Conservation (phyloP, 53 echinoderm and acorn worm species). For the Paracentrotus lividus region DNA sequence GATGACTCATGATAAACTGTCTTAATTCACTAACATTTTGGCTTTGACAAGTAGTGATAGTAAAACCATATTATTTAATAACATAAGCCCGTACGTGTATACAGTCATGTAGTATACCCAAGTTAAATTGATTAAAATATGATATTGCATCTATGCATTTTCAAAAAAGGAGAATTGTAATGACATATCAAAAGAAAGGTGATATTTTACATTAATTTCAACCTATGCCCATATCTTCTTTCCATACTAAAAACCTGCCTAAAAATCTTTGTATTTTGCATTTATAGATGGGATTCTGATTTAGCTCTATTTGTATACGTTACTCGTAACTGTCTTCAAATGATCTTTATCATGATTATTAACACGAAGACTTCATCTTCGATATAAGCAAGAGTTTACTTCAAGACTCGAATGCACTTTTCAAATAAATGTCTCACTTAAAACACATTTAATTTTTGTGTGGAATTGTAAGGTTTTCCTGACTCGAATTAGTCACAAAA, state of each 20-base stretch:
- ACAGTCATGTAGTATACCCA: too few species aligned
- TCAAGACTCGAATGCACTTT: neutral
- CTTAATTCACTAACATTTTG: slow-evolving; percentile 24
- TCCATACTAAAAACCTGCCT: too few species aligned
- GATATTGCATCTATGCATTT: too few species aligned
- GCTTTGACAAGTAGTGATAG: neutral
- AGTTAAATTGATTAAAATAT: too few species aligned
- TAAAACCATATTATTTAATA: neutral
- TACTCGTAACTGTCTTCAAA: too few species aligned
- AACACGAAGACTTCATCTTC: neutral
- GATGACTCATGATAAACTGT: slow-evolving; percentile 6
- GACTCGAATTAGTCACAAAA: slow-evolving; percentile 1
- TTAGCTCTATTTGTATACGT: too few species aligned
- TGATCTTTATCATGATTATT: neutral
- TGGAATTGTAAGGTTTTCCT: neutral
- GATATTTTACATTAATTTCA: too few species aligned
- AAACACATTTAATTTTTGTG: neutral
- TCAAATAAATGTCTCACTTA: neutral
- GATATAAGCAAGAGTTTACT: neutral
- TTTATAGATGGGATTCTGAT: too few species aligned
- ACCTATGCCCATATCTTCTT: too few species aligned
- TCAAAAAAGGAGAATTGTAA: too few species aligned
- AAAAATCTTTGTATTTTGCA: too few species aligned
- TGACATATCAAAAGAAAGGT: too few species aligned
- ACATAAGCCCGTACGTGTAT: neutral